Evolutionary conservation across 1,140 invertebrate species (phyloP).

Genomic region (Bombus pascuorum): DNA sequence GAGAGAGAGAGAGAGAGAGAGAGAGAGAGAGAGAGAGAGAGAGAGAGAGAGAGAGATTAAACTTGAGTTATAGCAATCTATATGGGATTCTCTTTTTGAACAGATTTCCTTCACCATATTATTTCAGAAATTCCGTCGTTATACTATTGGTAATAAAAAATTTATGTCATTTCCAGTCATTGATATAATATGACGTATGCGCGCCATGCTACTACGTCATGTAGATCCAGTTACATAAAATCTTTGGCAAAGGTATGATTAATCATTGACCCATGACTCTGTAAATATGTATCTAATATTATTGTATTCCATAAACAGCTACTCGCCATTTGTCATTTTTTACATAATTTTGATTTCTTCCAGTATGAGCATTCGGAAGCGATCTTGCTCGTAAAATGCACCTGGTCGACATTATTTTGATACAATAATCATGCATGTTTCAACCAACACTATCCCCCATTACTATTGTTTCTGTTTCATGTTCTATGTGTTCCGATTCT

Average conservation of each 20-base stretch:
- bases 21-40: too few relatives aligned
- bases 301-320: constrained; percentile 67
- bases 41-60: not conserved
- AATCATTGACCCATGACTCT: constrained; percentile 69
- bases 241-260: constrained; percentile 75
- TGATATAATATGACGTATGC: constrained; percentile 9
- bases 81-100: not conserved
- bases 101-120: not conserved
- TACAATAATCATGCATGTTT: constrained; percentile 43
- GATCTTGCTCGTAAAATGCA: constrained; percentile 75
- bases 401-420: constrained; percentile 67
- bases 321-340: constrained; percentile 72
- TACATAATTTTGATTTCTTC: constrained; percentile 76
- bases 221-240: constrained; percentile 75
- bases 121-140: constrained; percentile 52
- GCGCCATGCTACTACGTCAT: constrained; percentile 43
- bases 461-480: constrained; percentile 71
- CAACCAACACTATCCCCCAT: constrained; percentile 79
- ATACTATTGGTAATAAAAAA: constrained; percentile 19
- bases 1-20: too few relatives aligned
- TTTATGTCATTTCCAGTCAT: constrained; percentile 39
- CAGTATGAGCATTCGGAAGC: constrained; percentile 66
- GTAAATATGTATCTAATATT: constrained; percentile 70
- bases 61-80: constrained; percentile 7
- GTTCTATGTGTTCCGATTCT: constrained; percentile 59